These are phyloP conservation scores for Coelinius sp. DNA, from an alignment of 2,888 invertebrate genomes.

Conservation along the genomic window DNA sequence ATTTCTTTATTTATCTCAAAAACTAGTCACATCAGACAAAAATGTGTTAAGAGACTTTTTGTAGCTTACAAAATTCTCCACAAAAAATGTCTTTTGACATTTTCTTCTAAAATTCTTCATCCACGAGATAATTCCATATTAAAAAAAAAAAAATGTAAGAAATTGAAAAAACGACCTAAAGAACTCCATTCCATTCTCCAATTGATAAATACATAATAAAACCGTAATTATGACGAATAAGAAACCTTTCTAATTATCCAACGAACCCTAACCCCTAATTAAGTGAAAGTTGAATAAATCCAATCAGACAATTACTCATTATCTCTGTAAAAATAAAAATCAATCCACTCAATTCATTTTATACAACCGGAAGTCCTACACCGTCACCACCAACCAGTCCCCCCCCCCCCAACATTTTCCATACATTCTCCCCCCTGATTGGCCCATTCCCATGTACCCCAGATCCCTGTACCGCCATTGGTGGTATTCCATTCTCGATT, in stretches of 20 bases:
- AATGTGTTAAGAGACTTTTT: no score
- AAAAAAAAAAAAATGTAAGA: no score
- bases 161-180: background rate
- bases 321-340: no score
- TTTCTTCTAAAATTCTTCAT: no score
- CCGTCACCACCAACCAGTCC: background rate
- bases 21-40: no score
- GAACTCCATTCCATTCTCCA: no score
- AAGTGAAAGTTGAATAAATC: background rate
- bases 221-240: no score
- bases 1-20: no score
- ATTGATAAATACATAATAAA: no score
- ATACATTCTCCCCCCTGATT: background rate
- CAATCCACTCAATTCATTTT: background rate
- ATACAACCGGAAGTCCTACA: background rate
- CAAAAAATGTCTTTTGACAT: no score
- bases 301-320: background rate
- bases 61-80: no score
- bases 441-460: background rate
- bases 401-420: background rate
- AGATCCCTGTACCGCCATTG: background rate
- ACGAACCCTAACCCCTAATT: background rate
- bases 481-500: conserved; percentile 14
- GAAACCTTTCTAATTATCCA: background rate
- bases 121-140: no score